A percentile compares a stretch with the other conserved stretches of the same genome.
Evolutionary conservation across 1,140 invertebrate genomes (phyloP).

Genomic region (Myzus persicae): DNA sequence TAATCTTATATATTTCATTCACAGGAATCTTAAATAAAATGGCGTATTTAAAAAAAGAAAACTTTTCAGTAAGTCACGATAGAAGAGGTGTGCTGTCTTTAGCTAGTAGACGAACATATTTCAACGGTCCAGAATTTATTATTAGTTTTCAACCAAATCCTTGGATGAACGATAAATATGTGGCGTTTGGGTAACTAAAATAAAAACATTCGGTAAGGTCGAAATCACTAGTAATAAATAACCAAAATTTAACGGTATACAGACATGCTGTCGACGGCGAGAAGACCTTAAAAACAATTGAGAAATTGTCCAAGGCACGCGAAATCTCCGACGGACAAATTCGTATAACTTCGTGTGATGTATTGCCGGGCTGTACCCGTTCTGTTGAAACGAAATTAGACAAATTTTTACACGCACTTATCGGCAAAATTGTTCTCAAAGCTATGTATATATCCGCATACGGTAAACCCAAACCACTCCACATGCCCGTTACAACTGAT

Average conservation of each 20-base stretch:
- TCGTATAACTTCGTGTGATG: background rate
- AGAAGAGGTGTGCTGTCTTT: slow-evolving; percentile 48
- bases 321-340: background rate
- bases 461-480: slow-evolving; percentile 7
- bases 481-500: background rate
- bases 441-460: background rate
- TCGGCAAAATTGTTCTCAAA: background rate
- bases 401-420: background rate
- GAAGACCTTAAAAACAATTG: background rate
- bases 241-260: background rate
- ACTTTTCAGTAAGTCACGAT: slow-evolving; percentile 16
- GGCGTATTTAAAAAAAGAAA: slow-evolving; percentile 46
- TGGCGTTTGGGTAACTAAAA: slow-evolving; percentile 45
- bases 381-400: background rate
- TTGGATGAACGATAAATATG: slow-evolving; percentile 51
- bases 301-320: background rate
- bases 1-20: background rate
- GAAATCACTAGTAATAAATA: background rate
- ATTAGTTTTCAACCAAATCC: slow-evolving; percentile 38
- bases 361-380: background rate
- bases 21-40: background rate
- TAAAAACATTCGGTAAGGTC: background rate
- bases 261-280: slow-evolving; percentile 24
- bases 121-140: slow-evolving; percentile 43
- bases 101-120: slow-evolving; percentile 15